Evolutionary conservation across 2,797 vertebrate genomes (phyloP), one percentile per base, ranked within the genome.

Genomic region (Crypturellus tataupa): DNA sequence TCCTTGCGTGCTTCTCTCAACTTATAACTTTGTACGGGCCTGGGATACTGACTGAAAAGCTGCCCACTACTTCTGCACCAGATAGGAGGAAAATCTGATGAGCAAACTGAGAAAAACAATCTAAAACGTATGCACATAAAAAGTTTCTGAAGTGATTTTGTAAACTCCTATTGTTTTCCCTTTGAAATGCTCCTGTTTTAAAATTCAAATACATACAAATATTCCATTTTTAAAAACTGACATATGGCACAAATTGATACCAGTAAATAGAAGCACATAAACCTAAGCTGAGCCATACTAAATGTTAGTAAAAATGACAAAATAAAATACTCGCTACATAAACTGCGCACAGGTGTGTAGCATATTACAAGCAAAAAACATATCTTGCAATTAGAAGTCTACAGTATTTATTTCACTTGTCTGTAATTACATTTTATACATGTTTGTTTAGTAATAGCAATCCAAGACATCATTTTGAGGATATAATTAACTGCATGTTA

Each of bases 301-400:
- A 96, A 97, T 87, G 96, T 97, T 96, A 96, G 93, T 90, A 95
- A 97, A 98, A 98, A 94, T 97, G 96, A 97, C 97, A 98, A 97
- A 95, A 96, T 95, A 97, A 97, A 97, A 97, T 94, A 97, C 60
- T 91, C 77, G 82, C 84, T 93, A 55, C 51, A 97, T 91, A 97
- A 98, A 97, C 88, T 89, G 89, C 0, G 55, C 91, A 93, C 85
- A 97, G 95, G 96, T 97, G 93, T 92, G 93, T 83, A 81, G 80
- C 93, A 94, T 73, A 97, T 95, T 95, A 97, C 84, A 78, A 95
- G 93, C 17, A 91, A 91, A 94, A 96, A 97, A 91, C 80, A 95
- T 94, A 92, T 92, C 90, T 94, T 85, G 64, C 85, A 96, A 94
- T 97, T 96, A 97, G 35, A 97, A 94, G 71, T 80, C 94, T 84